phyloP scores from a whole-genome alignment of 2,888 invertebrate genomes.

The Cerastis leucographa region DNA sequence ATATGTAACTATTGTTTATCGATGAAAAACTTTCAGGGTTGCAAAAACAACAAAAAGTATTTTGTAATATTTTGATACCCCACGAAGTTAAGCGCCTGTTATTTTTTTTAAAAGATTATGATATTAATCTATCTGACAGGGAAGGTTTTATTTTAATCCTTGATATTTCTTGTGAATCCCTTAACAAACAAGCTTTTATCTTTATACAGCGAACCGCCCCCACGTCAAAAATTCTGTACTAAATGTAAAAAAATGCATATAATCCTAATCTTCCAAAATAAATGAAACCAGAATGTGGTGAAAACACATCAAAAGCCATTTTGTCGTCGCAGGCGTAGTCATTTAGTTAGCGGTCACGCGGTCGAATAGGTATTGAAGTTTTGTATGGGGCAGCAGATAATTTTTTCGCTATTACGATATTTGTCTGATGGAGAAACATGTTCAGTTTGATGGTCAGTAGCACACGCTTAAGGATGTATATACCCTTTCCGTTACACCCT shows the following conservation, averaged over 20 bases:
- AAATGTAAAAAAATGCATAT: neutral
- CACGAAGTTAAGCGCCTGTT: conserved; percentile 4
- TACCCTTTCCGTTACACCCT: too few species aligned
- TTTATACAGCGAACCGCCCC: neutral
- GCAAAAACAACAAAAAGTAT: neutral
- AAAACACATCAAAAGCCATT: neutral
- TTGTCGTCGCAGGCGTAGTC: neutral
- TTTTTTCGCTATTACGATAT: too few species aligned
- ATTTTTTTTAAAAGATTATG: conserved; percentile 2
- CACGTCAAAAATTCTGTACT: neutral
- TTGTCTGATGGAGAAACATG: too few species aligned
- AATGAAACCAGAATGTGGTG: neutral
- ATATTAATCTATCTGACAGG: neutral
- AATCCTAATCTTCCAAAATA: neutral
- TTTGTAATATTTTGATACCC: neutral
- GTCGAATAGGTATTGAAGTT: too few species aligned
- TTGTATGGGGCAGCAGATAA: too few species aligned
- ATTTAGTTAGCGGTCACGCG: too few species aligned
- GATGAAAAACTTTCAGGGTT: neutral
- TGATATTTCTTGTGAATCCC: neutral
- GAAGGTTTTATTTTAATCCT: conserved; percentile 5
- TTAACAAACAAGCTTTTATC: conserved; percentile 14
- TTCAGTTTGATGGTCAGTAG: too few species aligned
- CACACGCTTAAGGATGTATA: too few species aligned
- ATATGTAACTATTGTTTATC: neutral